phyloP scores from a whole-genome alignment of 2,113 vertebrate genomes.

The Micronycteris hirsuta region DNA sequence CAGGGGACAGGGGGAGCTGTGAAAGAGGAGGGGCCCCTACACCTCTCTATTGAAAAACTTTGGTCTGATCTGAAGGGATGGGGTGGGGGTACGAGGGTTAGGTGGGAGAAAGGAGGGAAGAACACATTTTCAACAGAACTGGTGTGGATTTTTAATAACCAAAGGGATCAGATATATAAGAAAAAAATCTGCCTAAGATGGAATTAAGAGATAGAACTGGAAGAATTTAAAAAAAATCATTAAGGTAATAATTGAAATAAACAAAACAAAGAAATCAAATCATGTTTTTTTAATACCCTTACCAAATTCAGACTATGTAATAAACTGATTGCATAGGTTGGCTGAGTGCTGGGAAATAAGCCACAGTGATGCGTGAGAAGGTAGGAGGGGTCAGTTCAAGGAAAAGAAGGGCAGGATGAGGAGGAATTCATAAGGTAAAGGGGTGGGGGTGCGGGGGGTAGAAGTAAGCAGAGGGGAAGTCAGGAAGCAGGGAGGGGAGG shows the following conservation, averaged over 20 bases:
- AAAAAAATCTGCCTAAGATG: neutral
- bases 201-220: neutral
- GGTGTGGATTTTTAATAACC: neutral
- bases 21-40: neutral
- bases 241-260: neutral
- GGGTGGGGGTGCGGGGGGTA: neutral
- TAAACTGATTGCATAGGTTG: no score
- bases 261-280: neutral
- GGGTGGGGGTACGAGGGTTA: no score
- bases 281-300: neutral
- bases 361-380: neutral
- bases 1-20: no score
- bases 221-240: neutral
- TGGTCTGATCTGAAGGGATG: neutral
- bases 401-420: neutral
- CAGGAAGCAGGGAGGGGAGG: accelerated
- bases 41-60: neutral
- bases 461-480: neutral
- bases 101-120: no score
- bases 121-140: neutral
- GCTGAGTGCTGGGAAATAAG: neutral
- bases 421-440: neutral
- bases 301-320: neutral
- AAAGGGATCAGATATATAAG: neutral
- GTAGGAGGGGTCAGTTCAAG: neutral